Evolutionary conservation across 2,797 vertebrate genomes (phyloP).

Genomic region (Peromyscus nudipes): DNA sequence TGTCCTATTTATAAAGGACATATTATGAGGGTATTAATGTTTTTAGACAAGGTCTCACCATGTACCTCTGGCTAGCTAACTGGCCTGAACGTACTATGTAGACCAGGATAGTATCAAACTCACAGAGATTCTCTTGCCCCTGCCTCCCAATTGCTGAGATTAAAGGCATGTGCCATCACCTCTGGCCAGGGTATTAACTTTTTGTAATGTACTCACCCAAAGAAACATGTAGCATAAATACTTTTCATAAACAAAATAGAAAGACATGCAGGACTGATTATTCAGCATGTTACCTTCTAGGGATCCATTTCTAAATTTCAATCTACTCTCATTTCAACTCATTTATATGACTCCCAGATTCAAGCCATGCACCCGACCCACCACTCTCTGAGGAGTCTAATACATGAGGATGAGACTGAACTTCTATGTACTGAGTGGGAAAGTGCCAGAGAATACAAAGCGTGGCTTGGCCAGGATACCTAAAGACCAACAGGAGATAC

Average conservation of each 20-base stretch:
- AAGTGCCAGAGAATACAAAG: not conserved
- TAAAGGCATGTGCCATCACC: not conserved
- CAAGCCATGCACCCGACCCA: not conserved
- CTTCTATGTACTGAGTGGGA: no score
- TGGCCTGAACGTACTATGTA: not conserved
- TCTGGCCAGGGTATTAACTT: not conserved
- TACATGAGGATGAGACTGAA: not conserved
- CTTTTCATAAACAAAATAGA: constrained; percentile 2
- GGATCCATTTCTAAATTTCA: not conserved
- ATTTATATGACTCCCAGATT: not conserved
- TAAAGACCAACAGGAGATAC: not conserved
- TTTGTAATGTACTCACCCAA: not conserved
- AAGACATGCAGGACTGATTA: not conserved
- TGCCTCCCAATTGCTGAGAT: not conserved
- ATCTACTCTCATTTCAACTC: not conserved
- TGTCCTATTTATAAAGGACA: not conserved
- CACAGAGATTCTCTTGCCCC: not conserved
- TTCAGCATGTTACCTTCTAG: not conserved
- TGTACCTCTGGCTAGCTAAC: no score
- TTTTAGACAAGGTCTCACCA: not conserved
- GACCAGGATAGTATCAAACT: not conserved
- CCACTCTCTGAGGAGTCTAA: no score
- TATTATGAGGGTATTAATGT: not conserved
- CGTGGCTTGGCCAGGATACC: not conserved
- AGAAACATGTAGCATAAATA: not conserved